phyloP scores from a whole-genome alignment of 2,888 invertebrate species.

The Bugulina stolonifera region DNA sequence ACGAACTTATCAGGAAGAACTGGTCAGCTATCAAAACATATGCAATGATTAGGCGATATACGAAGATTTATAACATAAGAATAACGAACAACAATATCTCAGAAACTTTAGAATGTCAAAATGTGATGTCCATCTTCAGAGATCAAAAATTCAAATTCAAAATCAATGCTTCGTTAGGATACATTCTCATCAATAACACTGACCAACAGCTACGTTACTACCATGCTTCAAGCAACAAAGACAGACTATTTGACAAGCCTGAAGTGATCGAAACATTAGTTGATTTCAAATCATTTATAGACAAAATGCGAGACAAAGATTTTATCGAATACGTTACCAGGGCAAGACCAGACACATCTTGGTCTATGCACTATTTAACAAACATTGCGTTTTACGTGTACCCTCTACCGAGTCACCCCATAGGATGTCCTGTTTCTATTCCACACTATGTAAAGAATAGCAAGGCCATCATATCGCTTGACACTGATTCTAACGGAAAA shows the following conservation, averaged over 20 bases:
- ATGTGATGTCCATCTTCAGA: not conserved
- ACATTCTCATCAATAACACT: not conserved
- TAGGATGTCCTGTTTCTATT: not conserved
- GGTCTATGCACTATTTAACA: not conserved
- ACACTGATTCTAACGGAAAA: not conserved
- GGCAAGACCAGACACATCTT: not conserved
- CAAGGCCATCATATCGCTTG: conserved; percentile 3
- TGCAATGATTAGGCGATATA: not conserved
- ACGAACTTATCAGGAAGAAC: not conserved
- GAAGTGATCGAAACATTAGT: not conserved
- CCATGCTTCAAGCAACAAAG: conserved; percentile 6
- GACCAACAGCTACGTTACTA: not conserved
- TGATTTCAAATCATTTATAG: not conserved
- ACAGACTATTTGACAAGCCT: not conserved
- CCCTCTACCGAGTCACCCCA: not conserved
- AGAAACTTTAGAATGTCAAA: not conserved
- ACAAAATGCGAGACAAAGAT: not conserved
- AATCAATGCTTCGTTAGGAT: not conserved
- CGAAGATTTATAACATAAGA: not conserved
- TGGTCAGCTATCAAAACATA: not conserved
- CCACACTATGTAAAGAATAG: conserved; percentile 3
- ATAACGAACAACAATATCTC: not conserved
- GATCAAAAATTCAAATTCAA: not conserved
- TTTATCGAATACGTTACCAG: not conserved
- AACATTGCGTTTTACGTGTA: conserved; percentile 6